phyloP scores from a whole-genome alignment of 2,113 vertebrate species.

The Hippocampus zosterae region DNA sequence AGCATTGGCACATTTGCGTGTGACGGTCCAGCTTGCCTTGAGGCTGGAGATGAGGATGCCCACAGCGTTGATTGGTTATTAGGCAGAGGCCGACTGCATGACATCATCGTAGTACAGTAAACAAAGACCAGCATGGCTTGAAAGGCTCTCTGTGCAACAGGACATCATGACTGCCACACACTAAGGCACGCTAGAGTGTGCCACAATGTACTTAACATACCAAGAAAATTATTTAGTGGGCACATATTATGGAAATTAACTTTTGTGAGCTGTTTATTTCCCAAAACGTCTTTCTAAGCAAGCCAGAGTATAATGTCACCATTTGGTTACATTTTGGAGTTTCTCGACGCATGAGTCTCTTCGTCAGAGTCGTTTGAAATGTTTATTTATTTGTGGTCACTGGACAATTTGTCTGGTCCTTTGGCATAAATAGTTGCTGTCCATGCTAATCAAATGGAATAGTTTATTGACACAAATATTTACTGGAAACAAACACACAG shows the following conservation, averaged over 20 bases:
- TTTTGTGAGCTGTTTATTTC: neutral
- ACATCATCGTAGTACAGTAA: slow-evolving; percentile 68
- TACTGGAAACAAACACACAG: neutral
- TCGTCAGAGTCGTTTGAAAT: neutral
- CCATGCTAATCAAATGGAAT: neutral
- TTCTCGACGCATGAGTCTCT: neutral
- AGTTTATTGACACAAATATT: neutral
- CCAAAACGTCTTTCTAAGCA: neutral
- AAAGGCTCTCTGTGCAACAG: slow-evolving; percentile 63
- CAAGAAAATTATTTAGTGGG: neutral
- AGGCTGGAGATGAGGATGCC: slow-evolving; percentile 18
- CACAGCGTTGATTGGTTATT: slow-evolving; percentile 47
- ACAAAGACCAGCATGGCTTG: slow-evolving; percentile 68
- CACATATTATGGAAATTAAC: neutral
- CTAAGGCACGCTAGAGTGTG: slow-evolving; percentile 16
- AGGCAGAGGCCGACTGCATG: slow-evolving; percentile 59
- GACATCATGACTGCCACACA: slow-evolving; percentile 46
- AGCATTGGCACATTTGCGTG: slow-evolving; percentile 41
- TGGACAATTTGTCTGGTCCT: neutral
- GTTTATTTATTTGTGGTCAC: neutral
- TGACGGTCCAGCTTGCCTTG: slow-evolving; percentile 28
- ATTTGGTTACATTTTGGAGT: neutral
- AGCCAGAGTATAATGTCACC: neutral
- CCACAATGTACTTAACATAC: neutral
- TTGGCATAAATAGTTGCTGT: neutral